Conservation (phyloP, 2,113 vertebrate species). For the Anseranas semipalmata region DNA sequence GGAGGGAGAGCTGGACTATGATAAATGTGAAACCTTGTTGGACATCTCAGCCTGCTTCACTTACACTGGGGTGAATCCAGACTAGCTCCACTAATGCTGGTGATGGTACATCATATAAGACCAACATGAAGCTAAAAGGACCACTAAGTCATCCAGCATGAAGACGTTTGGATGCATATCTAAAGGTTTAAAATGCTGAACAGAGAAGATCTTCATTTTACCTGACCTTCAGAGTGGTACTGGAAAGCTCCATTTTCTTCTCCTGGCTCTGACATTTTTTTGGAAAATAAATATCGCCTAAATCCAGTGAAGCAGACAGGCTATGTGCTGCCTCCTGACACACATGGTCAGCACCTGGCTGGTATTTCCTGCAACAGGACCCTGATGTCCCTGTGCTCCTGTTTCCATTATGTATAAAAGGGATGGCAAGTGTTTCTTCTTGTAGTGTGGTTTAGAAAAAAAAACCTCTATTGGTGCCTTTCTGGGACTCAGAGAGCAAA, state of each 20-base stretch:
- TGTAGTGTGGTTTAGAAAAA: neutral
- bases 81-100: neutral
- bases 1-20: neutral
- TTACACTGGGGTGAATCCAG: neutral
- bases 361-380: no score
- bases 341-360: neutral
- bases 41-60: neutral
- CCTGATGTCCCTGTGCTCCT: neutral
- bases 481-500: neutral
- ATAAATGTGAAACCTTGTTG: neutral
- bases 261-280: neutral
- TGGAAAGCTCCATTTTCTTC: neutral
- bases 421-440: neutral
- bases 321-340: no score
- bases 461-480: neutral
- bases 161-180: neutral
- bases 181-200: neutral
- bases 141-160: no score
- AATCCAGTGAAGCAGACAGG: neutral
- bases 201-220: neutral
- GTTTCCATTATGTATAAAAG: neutral
- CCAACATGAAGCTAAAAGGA: neutral
- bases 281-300: neutral
- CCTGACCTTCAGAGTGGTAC: neutral
- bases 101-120: neutral